phyloP scores from a whole-genome alignment of 2,888 invertebrate species.

The Erebia palarica region DNA sequence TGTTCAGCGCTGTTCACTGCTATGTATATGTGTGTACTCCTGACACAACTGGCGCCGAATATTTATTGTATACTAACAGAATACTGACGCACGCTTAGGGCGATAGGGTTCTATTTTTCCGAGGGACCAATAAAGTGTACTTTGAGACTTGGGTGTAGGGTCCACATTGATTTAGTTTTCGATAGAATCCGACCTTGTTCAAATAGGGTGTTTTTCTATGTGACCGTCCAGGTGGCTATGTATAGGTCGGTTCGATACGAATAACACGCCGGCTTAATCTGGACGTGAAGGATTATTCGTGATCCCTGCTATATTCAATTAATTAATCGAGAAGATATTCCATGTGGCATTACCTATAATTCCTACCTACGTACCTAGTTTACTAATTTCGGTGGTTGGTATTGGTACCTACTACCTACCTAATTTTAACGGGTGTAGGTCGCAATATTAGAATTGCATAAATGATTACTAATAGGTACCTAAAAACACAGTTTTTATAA shows the following conservation, averaged over 20 bases:
- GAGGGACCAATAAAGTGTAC: constrained; percentile 49
- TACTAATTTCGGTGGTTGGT: constrained; percentile 4
- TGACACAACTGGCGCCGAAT: constrained; percentile 82
- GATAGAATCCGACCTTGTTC: constrained; percentile 54
- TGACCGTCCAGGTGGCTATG: constrained; percentile 82
- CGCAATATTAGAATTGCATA: constrained; percentile 4
- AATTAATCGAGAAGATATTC: constrained; percentile 30
- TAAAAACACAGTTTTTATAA: constrained; percentile 6
- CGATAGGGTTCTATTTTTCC: constrained; percentile 67
- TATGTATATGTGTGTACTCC: constrained; percentile 80
- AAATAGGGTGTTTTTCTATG: constrained; percentile 70
- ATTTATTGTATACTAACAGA: constrained; percentile 83
- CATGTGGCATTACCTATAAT: constrained; percentile 13
- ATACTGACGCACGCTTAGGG: constrained; percentile 72
- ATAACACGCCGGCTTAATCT: constrained; percentile 64
- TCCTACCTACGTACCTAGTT: constrained; percentile 17
- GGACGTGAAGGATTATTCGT: constrained; percentile 52
- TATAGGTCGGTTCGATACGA: constrained; percentile 77
- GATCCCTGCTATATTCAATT: constrained; percentile 38
- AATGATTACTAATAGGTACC: constrained; percentile 6
- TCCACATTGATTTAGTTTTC: constrained; percentile 47
- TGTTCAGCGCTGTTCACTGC: constrained; percentile 61
- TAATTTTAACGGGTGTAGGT: neutral
- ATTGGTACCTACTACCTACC: too few relatives aligned
- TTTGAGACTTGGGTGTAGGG: constrained; percentile 55